These are phyloP conservation scores for Fregata magnificens DNA, from an alignment of 2,113 vertebrate species.

Conservation along the genomic window DNA sequence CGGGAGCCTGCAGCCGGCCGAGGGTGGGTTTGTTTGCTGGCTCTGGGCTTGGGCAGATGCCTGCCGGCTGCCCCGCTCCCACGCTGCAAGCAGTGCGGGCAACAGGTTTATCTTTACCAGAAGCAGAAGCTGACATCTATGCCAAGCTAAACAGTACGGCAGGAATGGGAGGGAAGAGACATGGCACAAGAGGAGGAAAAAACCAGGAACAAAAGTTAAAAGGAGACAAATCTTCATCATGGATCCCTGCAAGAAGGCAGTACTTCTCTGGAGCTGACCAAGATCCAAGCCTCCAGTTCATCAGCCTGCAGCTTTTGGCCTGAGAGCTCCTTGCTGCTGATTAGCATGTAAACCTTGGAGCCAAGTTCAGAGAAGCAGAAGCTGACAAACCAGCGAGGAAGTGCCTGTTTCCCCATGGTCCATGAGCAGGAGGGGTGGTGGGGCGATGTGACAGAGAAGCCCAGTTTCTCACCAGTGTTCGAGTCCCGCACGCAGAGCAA, in stretches of 20 bases:
- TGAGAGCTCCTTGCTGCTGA: neutral
- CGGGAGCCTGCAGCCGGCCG: fast-evolving
- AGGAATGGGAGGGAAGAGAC: neutral
- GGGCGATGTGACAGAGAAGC: neutral
- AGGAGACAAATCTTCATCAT: neutral
- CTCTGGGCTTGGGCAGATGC: neutral
- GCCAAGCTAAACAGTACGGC: neutral
- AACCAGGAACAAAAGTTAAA: neutral
- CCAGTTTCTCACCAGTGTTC: neutral
- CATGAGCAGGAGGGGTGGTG: neutral
- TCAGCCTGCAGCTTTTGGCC: neutral
- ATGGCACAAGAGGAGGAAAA: neutral
- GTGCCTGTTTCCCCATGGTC: fast-evolving
- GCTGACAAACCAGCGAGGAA: neutral
- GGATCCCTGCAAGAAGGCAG: neutral
- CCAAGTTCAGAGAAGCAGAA: neutral
- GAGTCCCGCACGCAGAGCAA: fast-evolving
- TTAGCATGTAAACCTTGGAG: neutral
- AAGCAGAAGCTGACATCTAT: neutral
- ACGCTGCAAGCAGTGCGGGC: neutral
- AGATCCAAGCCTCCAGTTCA: neutral
- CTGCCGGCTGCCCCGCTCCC: neutral
- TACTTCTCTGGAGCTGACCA: neutral
- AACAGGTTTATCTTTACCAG: neutral
- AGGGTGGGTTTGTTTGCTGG: neutral